Conservation (phyloP, 1,140 invertebrate genomes). For the Riptortus pedestris region DNA sequence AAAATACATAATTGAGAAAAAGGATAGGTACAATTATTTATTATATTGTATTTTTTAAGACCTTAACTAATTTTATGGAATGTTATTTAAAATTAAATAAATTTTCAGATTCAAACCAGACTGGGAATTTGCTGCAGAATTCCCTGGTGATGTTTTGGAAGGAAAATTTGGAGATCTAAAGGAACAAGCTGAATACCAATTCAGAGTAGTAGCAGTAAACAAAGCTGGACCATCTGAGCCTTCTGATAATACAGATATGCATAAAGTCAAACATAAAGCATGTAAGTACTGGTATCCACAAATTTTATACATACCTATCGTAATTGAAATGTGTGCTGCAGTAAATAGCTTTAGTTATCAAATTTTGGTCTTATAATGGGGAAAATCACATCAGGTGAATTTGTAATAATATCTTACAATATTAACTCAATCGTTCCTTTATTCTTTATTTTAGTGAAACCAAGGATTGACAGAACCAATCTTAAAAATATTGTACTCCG, state of each 20-base stretch:
- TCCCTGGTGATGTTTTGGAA: conserved; percentile 63
- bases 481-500: conserved; percentile 81
- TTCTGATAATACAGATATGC: conserved; percentile 88
- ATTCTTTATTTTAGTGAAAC: conserved; percentile 79
- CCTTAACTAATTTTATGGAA: neutral
- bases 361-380: no score
- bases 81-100: no score
- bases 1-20: conserved; percentile 97
- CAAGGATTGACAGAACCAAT: conserved; percentile 91
- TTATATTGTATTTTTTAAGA: no score
- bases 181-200: conserved; percentile 87
- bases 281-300: conserved; percentile 50
- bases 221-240: conserved; percentile 87
- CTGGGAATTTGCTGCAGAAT: conserved; percentile 68
- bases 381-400: no score
- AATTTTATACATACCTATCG: no score
- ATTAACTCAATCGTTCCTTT: no score
- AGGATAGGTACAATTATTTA: conserved; percentile 64
- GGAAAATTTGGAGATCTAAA: conserved; percentile 77
- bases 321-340: no score
- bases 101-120: conserved; percentile 51
- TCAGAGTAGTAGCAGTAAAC: conserved; percentile 90
- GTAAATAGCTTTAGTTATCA: no score
- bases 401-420: no score
- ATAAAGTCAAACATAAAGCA: conserved; percentile 79